These are phyloP conservation scores for Oncorhynchus tshawytscha DNA, from an alignment of 2,113 vertebrate species.

Conservation along the genomic window DNA sequence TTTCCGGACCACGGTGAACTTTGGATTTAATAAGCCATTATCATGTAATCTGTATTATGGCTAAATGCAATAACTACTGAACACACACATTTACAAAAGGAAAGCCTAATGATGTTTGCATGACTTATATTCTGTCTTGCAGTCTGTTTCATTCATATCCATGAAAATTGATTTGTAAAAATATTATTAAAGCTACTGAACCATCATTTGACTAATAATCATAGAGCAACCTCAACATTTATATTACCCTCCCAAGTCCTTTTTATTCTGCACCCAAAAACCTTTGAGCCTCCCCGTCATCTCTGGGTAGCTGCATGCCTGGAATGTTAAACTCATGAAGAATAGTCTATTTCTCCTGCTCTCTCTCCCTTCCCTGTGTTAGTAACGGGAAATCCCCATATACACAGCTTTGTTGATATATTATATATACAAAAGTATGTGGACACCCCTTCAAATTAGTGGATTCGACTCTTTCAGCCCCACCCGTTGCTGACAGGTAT, in stretches of 20 bases:
- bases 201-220: slow-evolving; percentile 62
- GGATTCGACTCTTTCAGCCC: no score
- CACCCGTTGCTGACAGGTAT: no score
- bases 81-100: slow-evolving; percentile 52
- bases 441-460: no score
- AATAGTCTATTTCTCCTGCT: slow-evolving; percentile 52
- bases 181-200: slow-evolving; percentile 70
- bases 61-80: slow-evolving; percentile 64
- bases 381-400: slow-evolving; percentile 48
- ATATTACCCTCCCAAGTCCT: slow-evolving; percentile 47
- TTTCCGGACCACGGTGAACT: slow-evolving; percentile 56
- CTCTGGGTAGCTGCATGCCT: slow-evolving; percentile 49
- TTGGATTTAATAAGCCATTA: slow-evolving; percentile 69
- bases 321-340: slow-evolving; percentile 62
- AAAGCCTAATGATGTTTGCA: slow-evolving; percentile 66
- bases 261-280: slow-evolving; percentile 62
- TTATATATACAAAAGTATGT: no score
- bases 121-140: slow-evolving; percentile 67
- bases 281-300: slow-evolving; percentile 56
- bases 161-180: slow-evolving; percentile 67
- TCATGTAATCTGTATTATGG: slow-evolving; percentile 65
- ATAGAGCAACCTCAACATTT: slow-evolving; percentile 57
- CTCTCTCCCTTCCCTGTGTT: slow-evolving; percentile 44
- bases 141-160: slow-evolving; percentile 65
- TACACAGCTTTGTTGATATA: slow-evolving; percentile 49